Evolutionary conservation across 2,888 invertebrate genomes (phyloP), one percentile per base, ranked within the genome.

Genomic region (Dilophus febrilis): DNA sequence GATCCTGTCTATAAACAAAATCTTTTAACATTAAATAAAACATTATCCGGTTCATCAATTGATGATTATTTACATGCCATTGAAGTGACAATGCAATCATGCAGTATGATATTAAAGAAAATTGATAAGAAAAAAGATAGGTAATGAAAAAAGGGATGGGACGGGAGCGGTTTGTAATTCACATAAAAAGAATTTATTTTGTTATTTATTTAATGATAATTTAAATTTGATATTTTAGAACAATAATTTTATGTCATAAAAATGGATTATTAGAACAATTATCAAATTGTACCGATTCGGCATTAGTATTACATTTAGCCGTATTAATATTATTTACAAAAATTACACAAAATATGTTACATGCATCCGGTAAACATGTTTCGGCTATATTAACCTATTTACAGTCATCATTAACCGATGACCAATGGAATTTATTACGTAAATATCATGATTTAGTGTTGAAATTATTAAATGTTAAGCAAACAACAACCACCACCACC

Each of bases 351-450:
- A 74, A 70, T 49, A 83, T 90, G 67, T 55, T 95, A 19, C 88
- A 94, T 60, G 90, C 90, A 12, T 92, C 94, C 19, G 97, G 97
- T 0, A 77, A 87, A 57, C 90, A 90, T 64, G 88, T 97, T 11
- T 78, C 88, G 1, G 67, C 76, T 14, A 72, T 95, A 47, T 67
- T 94, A 35, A 55, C 68, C 2, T 82, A 74, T 57, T 67, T 95
- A 38, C 75, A 78, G 47, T 65, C 70, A 17, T 73, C 75, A 49
- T 59, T 94, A 37, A 71, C 71, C 44, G 65, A 68, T 18, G 77
- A 81, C 6, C 72, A 80, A 42, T 70, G 71, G 53, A 57, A 67
- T 2, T 62, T 71, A 41, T 65, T 94, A 2, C 69, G 73, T 34
- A 64, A 67, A 37, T 86, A 78, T 60, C 84, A 91, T 66, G 88